Evolutionary conservation across 2,888 invertebrate species (phyloP).

Genomic region (Hipparchia semele): DNA sequence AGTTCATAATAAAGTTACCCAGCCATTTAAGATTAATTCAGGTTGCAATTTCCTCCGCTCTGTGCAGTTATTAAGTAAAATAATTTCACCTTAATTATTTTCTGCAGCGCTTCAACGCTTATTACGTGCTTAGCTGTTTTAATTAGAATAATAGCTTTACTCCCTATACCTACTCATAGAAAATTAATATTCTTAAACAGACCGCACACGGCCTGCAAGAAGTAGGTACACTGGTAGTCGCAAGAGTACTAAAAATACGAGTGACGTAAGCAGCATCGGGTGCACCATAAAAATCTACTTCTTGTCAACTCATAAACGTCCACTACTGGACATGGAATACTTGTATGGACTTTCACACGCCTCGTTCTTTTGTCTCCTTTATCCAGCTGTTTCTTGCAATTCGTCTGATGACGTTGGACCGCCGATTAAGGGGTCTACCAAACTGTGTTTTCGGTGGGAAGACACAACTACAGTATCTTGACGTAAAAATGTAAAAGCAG

Average conservation of each 20-base stretch:
- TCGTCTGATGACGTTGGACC: too few species aligned
- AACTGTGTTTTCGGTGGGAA: too few species aligned
- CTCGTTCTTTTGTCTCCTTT: too few species aligned
- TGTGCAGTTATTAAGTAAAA: constrained; percentile 40
- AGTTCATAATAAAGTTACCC: constrained; percentile 35
- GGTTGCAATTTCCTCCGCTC: constrained; percentile 36
- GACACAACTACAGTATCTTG: too few species aligned
- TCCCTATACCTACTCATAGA: constrained; percentile 2
- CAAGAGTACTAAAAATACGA: neutral
- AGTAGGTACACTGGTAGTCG: neutral
- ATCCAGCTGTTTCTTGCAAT: too few species aligned
- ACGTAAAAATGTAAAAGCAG: too few species aligned
- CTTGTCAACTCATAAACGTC: too few species aligned
- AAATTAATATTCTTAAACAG: constrained; percentile 10
- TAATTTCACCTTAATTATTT: constrained; percentile 41
- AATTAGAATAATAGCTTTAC: constrained; percentile 28
- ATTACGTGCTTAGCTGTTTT: constrained; percentile 29
- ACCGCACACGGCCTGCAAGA: neutral
- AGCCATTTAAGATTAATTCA: constrained; percentile 40
- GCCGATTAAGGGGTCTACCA: too few species aligned
- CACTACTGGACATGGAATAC: too few species aligned
- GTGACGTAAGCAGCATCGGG: too few species aligned
- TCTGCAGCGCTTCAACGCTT: constrained; percentile 34
- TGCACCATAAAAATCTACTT: too few species aligned
- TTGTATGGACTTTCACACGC: too few species aligned